These are phyloP conservation scores for Macrobrachium rosenbergii DNA, from an alignment of 1,140 invertebrate species.

Conservation along the genomic window DNA sequence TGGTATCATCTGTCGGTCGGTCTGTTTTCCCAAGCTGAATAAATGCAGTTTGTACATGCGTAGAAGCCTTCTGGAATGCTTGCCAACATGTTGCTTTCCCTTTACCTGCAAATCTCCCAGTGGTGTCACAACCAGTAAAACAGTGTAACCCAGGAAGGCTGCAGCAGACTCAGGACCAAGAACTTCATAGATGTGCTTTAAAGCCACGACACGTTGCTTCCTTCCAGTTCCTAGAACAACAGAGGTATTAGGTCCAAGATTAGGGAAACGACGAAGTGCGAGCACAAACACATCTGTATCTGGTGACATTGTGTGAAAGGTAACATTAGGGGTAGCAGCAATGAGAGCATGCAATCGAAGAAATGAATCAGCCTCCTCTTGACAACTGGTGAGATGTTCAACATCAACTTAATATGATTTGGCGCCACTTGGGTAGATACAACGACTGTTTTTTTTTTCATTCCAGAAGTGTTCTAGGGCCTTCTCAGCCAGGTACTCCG, in stretches of 20 bases:
- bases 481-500: slow-evolving; percentile 6
- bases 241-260: not conserved
- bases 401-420: not conserved
- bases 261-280: too few relatives aligned
- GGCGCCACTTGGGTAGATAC: slow-evolving; percentile 6
- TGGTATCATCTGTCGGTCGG: too few relatives aligned
- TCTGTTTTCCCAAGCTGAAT: too few relatives aligned
- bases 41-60: too few relatives aligned
- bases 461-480: not conserved
- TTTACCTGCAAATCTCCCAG: not conserved
- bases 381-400: not conserved
- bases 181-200: not conserved
- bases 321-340: not conserved
- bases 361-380: slow-evolving; percentile 4
- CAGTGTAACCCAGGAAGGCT: not conserved
- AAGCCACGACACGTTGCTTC: not conserved
- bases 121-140: too few relatives aligned
- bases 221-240: slow-evolving; percentile 10
- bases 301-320: slow-evolving; percentile 3
- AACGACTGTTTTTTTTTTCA: not conserved
- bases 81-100: not conserved
- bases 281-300: too few relatives aligned
- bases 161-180: slow-evolving; percentile 7
- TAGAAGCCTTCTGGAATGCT: too few relatives aligned
- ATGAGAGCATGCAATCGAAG: too few relatives aligned